A percentile compares a stretch with the other conserved stretches of the same genome.
These are phyloP conservation scores for Argentina silus DNA, from an alignment of 2,797 vertebrate species.

Conservation along the genomic window DNA sequence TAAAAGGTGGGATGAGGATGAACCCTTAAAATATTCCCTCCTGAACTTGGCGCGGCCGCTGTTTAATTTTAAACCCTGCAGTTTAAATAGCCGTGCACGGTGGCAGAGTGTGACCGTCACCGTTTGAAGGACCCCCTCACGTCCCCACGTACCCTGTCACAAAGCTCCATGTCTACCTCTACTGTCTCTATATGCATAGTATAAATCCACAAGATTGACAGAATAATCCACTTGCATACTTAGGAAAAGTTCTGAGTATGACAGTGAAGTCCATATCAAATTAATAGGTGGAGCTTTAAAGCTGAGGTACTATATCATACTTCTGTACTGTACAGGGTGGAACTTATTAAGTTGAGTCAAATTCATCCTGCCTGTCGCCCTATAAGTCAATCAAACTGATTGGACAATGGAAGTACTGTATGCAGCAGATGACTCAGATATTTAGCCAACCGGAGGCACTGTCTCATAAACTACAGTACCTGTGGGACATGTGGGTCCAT, in stretches of 20 bases:
- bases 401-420: neutral
- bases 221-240: constrained; percentile 3
- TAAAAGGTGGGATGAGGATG: constrained; percentile 10
- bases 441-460: neutral
- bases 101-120: constrained; percentile 24
- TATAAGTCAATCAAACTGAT: neutral
- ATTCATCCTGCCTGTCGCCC: neutral
- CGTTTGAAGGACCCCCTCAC: constrained; percentile 14
- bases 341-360: neutral
- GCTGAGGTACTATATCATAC: neutral
- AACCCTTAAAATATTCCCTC: constrained; percentile 17
- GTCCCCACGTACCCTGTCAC: constrained; percentile 1
- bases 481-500: neutral
- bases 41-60: constrained; percentile 2
- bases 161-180: neutral
- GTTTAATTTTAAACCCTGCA: constrained; percentile 49
- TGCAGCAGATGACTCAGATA: neutral
- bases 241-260: neutral
- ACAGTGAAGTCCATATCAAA: neutral
- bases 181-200: constrained; percentile 8
- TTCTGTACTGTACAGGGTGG: too few species aligned
- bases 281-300: neutral
- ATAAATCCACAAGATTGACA: constrained; percentile 9
- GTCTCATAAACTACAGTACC: neutral
- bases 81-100: constrained; percentile 57